Conservation (phyloP, 2,797 vertebrate species). For the Sebastes glaucus region DNA sequence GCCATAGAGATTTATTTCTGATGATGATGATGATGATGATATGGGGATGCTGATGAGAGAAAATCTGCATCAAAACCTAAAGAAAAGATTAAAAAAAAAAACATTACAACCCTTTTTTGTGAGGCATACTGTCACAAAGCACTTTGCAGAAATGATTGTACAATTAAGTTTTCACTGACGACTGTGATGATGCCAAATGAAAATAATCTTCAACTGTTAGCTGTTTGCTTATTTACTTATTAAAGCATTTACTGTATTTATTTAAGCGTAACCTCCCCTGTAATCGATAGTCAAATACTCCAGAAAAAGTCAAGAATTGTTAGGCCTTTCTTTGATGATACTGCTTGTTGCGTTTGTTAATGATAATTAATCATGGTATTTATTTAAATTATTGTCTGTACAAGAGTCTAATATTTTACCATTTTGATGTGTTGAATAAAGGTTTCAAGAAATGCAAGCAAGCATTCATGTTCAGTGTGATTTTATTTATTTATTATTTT, state of each 20-base stretch:
- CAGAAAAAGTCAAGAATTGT: slow-evolving; percentile 40
- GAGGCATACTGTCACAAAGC: slow-evolving; percentile 70
- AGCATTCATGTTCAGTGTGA: background rate
- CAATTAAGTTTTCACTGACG: slow-evolving; percentile 64
- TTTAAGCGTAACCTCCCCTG: slow-evolving; percentile 58
- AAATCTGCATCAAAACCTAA: slow-evolving; percentile 28
- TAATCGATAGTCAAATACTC: slow-evolving; percentile 47
- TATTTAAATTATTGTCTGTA: slow-evolving; percentile 77
- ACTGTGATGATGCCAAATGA: slow-evolving; percentile 80
- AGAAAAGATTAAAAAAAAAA: background rate
- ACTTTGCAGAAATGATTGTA: slow-evolving; percentile 83
- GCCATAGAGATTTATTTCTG: slow-evolving; percentile 71
- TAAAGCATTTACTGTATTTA: slow-evolving; percentile 47
- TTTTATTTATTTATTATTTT: background rate
- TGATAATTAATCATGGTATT: slow-evolving; percentile 67
- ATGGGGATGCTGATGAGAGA: slow-evolving; percentile 25
- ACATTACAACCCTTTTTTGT: slow-evolving; percentile 43
- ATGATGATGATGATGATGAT: slow-evolving; percentile 30
- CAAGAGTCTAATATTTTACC: slow-evolving; percentile 74
- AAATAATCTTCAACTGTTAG: slow-evolving; percentile 61
- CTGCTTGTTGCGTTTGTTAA: slow-evolving; percentile 67
- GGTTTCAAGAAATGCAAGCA: slow-evolving; percentile 70
- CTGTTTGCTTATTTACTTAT: slow-evolving; percentile 70
- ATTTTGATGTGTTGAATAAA: slow-evolving; percentile 78
- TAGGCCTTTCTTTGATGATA: slow-evolving; percentile 58